Percentiles rank a stretch among this genome's conserved stretches.
Evolutionary conservation across 2,888 invertebrate genomes (phyloP).

Genomic region (Halictus ligatus): DNA sequence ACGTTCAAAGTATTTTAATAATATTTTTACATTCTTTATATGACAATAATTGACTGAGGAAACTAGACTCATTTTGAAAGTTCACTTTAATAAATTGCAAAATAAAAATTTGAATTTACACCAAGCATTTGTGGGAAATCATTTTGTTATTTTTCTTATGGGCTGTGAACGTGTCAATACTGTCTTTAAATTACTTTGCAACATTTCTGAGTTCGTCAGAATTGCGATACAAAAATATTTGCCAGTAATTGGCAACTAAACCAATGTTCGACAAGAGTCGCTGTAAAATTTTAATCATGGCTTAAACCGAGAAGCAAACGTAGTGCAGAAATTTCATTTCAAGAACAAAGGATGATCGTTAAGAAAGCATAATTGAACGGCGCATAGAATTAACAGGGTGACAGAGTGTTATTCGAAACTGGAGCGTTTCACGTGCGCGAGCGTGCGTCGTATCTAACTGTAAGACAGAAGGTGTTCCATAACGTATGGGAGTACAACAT

Average conservation of each 20-base stretch:
- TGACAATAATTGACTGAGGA: neutral
- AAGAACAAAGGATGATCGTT: slow-evolving; percentile 16
- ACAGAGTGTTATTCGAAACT: slow-evolving; percentile 17
- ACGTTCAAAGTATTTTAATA: neutral
- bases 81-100: neutral
- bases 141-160: neutral
- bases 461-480: slow-evolving; percentile 64
- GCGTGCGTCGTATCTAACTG: slow-evolving; percentile 36
- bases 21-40: neutral
- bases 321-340: slow-evolving; percentile 14
- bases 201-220: neutral
- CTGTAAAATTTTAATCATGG: slow-evolving; percentile 5
- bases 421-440: slow-evolving; percentile 17
- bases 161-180: no score
- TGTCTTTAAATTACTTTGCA: neutral
- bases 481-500: slow-evolving; percentile 77
- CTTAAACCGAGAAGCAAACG: neutral
- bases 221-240: neutral
- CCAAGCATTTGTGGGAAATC: neutral
- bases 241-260: neutral
- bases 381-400: slow-evolving; percentile 17
- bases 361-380: neutral
- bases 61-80: neutral
- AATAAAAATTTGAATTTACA: neutral
- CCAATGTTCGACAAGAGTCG: neutral